Conservation (phyloP, 2,113 vertebrate species). For the Oxygymnocypris stewartii region DNA sequence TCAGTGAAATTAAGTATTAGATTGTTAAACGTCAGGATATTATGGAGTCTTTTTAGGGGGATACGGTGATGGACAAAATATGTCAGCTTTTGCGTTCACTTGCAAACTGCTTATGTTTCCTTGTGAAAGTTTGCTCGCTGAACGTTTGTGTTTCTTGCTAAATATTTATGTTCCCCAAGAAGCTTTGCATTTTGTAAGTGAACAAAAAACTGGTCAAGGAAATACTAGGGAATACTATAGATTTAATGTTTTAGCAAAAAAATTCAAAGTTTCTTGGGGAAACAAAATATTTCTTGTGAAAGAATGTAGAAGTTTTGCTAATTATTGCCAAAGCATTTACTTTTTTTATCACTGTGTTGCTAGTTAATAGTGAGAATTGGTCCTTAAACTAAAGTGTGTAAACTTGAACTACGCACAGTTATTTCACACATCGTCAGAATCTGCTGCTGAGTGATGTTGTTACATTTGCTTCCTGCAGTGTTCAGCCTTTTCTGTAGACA, state of each 20-base stretch:
- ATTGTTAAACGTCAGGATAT: not conserved
- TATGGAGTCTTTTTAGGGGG: not conserved
- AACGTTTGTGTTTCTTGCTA: not conserved
- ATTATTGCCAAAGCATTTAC: not conserved
- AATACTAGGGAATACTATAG: not conserved
- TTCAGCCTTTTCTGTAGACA: conserved; percentile 25
- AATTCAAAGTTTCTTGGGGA: not conserved
- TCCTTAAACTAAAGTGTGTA: not conserved
- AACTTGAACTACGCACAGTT: not conserved
- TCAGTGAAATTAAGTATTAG: not conserved
- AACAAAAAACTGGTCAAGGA: not conserved
- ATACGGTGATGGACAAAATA: not conserved
- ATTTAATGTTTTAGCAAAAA: not conserved
- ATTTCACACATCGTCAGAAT: not conserved
- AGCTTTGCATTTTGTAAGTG: too few species aligned
- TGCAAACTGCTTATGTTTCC: not conserved
- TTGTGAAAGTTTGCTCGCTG: not conserved
- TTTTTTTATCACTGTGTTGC: not conserved
- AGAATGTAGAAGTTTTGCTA: not conserved
- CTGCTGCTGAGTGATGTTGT: conserved; percentile 11
- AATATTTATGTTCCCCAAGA: not conserved
- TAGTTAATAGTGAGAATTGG: not conserved
- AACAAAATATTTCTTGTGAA: not conserved
- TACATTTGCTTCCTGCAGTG: conserved; percentile 28
- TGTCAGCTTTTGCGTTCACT: not conserved